These are phyloP conservation scores for Megalops atlanticus DNA, from an alignment of 2,113 vertebrate genomes.

Conservation along the genomic window DNA sequence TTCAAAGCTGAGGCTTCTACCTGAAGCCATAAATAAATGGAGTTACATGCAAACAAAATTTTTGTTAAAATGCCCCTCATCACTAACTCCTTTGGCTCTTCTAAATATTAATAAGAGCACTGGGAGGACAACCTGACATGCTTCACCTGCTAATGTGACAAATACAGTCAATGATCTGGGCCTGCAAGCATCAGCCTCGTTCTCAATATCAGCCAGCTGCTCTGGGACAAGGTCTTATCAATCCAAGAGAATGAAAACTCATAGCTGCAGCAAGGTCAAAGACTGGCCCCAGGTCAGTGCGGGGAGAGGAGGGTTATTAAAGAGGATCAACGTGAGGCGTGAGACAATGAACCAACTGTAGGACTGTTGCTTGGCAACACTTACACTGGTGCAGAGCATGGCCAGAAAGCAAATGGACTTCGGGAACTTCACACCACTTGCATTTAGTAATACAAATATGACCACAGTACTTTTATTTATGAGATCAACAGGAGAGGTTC, in stretches of 20 bases:
- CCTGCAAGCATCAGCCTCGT: no score
- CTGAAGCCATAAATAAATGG: background rate
- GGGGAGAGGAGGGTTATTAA: slow-evolving; percentile 8
- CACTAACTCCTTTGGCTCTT: background rate
- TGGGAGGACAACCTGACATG: background rate
- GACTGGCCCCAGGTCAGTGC: slow-evolving; percentile 27
- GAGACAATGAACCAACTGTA: slow-evolving; percentile 37
- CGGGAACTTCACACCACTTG: no score
- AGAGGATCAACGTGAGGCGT: slow-evolving; percentile 17
- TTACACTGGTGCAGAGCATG: slow-evolving; percentile 21
- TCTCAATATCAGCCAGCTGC: slow-evolving; percentile 13
- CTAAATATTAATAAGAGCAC: background rate
- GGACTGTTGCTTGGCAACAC: slow-evolving; percentile 43
- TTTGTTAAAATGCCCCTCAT: background rate
- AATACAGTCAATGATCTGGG: background rate
- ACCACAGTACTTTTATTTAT: background rate
- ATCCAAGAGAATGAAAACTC: slow-evolving; percentile 1
- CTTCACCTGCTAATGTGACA: background rate
- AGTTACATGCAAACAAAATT: background rate
- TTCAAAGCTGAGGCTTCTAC: no score
- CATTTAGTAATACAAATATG: no score
- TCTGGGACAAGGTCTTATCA: background rate
- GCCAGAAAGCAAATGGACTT: background rate
- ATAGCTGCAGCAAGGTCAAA: background rate
- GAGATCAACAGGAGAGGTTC: background rate